These are phyloP conservation scores for Centrocercus urophasianus DNA, from an alignment of 2,113 vertebrate genomes.

Conservation along the genomic window DNA sequence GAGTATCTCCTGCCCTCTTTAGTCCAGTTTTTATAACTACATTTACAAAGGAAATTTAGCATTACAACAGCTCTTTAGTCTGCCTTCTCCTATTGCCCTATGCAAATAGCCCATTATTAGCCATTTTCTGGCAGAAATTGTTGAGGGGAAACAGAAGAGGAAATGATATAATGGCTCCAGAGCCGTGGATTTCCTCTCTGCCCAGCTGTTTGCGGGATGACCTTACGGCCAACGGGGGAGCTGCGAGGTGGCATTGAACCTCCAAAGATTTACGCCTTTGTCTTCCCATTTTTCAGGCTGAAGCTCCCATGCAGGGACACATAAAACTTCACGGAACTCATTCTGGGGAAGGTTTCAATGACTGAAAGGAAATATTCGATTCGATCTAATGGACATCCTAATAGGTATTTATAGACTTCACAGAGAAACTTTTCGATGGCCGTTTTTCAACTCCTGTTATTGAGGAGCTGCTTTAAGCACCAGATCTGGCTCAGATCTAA, in stretches of 20 bases:
- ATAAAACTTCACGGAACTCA: not conserved
- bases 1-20: constrained; percentile 89
- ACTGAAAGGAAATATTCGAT: constrained; percentile 41
- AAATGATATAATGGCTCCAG: constrained; percentile 84
- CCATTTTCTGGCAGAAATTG: constrained; percentile 79
- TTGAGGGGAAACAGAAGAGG: constrained; percentile 85
- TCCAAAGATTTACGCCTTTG: constrained; percentile 48
- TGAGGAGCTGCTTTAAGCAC: not conserved
- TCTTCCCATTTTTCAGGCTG: not conserved
- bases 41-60: constrained; percentile 66
- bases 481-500: not conserved
- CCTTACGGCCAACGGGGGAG: constrained; percentile 70
- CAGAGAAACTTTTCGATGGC: not conserved
- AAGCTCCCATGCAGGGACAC: not conserved
- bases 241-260: constrained; percentile 63
- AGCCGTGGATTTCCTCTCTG: constrained; percentile 77
- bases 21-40: constrained; percentile 86
- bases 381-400: not conserved
- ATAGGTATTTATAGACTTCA: constrained; percentile 35
- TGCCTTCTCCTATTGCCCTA: constrained; percentile 71
- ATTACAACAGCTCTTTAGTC: constrained; percentile 45
- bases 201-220: constrained; percentile 79
- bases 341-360: not conserved
- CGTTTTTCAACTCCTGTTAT: not conserved
- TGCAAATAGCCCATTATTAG: constrained; percentile 83